Evolutionary conservation across 92 coral and sea anemone species (phyloP).

Genomic region (Scolanthus callimorphus): DNA sequence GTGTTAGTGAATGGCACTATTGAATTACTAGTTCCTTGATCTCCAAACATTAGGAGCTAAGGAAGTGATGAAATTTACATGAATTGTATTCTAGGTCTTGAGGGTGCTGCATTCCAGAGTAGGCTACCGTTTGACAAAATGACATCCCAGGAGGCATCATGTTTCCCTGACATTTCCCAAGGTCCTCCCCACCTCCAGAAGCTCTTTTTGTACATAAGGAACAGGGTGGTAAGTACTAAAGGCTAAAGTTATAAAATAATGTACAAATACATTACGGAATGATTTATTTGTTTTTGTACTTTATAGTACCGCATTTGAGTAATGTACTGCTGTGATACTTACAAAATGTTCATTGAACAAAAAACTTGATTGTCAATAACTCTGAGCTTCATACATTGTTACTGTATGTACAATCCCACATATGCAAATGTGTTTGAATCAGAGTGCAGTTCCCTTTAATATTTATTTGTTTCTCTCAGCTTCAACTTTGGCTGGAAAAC

Average conservation of each 20-base stretch:
- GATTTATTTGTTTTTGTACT: no score
- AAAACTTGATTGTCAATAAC: not conserved
- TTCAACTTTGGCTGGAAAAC: conserved; percentile 91
- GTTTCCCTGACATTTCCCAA: conserved; percentile 94
- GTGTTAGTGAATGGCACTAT: no score
- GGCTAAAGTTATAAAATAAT: no score
- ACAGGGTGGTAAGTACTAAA: conserved; percentile 89
- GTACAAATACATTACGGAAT: no score
- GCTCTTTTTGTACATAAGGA: conserved; percentile 84
- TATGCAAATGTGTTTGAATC: not conserved
- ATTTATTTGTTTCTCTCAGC: conserved; percentile 35
- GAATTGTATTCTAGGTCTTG: conserved; percentile 54
- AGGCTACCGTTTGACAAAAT: conserved; percentile 95
- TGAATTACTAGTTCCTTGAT: no score
- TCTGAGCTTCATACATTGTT: no score
- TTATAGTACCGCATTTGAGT: no score
- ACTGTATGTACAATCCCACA: not conserved
- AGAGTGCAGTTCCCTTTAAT: not conserved
- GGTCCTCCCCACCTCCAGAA: conserved; percentile 87
- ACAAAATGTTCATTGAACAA: no score
- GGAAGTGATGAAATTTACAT: no score
- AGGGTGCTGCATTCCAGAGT: conserved; percentile 96
- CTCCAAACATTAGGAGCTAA: no score
- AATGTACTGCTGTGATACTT: no score
- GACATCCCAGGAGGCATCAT: conserved; percentile 96